Evolutionary conservation across 2,113 vertebrate genomes (phyloP).

Genomic region (Himantopus leucocephalus): DNA sequence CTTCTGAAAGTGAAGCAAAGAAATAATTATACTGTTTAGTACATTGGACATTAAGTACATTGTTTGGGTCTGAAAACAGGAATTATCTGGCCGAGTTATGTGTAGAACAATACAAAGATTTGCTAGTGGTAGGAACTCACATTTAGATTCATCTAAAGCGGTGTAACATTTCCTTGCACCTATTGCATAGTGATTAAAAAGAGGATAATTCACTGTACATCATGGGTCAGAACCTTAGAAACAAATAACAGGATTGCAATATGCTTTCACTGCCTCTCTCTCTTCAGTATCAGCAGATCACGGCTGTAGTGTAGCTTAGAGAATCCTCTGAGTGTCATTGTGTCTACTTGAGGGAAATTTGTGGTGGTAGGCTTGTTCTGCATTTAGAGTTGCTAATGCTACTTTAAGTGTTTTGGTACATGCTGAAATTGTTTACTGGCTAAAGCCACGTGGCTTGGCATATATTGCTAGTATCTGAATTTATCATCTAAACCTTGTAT

Average conservation of each 20-base stretch:
- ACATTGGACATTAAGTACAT: not conserved
- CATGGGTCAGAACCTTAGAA: not conserved
- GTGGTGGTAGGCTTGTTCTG: not conserved
- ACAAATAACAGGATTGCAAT: not conserved
- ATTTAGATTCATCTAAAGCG: not conserved
- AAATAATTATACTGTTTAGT: not conserved
- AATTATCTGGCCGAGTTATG: not conserved
- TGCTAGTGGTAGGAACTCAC: not conserved
- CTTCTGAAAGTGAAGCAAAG: not conserved
- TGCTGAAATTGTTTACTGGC: not conserved
- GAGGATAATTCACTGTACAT: not conserved
- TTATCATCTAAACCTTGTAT: not conserved
- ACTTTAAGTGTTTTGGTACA: not conserved
- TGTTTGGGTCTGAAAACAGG: not conserved
- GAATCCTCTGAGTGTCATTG: not conserved
- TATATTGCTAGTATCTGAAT: not conserved
- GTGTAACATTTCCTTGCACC: not conserved
- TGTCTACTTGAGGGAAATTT: not conserved
- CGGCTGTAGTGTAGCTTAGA: not conserved
- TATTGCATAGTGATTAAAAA: not conserved
- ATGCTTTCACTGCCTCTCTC: not conserved
- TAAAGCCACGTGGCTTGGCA: not conserved
- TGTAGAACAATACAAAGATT: not conserved
- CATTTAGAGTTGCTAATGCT: not conserved
- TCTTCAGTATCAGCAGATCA: not conserved